A percentile compares a stretch with the other conserved stretches of the same genome.
phyloP scores from a whole-genome alignment of 2,888 invertebrate genomes.

The Glaucopsyche alexis region DNA sequence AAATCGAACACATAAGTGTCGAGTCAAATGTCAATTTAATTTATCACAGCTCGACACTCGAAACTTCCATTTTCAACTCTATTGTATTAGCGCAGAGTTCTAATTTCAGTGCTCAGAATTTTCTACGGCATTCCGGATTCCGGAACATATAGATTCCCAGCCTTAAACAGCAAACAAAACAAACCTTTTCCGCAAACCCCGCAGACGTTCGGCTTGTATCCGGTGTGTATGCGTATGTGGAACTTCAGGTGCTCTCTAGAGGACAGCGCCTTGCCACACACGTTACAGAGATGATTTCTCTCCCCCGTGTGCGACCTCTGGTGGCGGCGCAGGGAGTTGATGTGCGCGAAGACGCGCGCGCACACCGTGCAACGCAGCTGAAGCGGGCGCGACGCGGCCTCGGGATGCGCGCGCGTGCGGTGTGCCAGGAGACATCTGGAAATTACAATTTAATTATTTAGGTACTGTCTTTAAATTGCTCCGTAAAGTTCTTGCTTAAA shows the following conservation, averaged over 20 bases:
- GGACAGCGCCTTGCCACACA: slow-evolving; percentile 82
- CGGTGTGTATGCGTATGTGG: slow-evolving; percentile 81
- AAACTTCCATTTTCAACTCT: too few relatives aligned
- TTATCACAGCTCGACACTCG: too few relatives aligned
- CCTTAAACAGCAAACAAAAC: too few relatives aligned
- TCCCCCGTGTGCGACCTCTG: slow-evolving; percentile 71
- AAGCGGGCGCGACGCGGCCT: slow-evolving; percentile 57
- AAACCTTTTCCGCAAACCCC: slow-evolving; percentile 71
- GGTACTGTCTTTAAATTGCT: too few relatives aligned
- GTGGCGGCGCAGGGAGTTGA: slow-evolving; percentile 73
- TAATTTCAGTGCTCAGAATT: too few relatives aligned
- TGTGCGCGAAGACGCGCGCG: slow-evolving; percentile 73
- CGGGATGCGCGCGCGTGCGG: slow-evolving; percentile 63
- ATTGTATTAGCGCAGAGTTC: too few relatives aligned
- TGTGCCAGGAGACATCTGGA: slow-evolving; percentile 62
- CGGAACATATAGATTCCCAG: too few relatives aligned
- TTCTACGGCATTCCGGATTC: too few relatives aligned
- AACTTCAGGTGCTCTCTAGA: slow-evolving; percentile 81
- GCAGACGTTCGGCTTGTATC: slow-evolving; percentile 82
- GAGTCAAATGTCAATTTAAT: too few relatives aligned
- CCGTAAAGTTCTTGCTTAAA: too few relatives aligned
- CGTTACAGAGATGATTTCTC: slow-evolving; percentile 79
- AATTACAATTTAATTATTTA: not conserved
- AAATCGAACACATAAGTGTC: too few relatives aligned
- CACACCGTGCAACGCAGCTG: slow-evolving; percentile 67